These are phyloP conservation scores for Folsomia candida DNA, from an alignment of 2,888 invertebrate genomes.

Conservation along the genomic window DNA sequence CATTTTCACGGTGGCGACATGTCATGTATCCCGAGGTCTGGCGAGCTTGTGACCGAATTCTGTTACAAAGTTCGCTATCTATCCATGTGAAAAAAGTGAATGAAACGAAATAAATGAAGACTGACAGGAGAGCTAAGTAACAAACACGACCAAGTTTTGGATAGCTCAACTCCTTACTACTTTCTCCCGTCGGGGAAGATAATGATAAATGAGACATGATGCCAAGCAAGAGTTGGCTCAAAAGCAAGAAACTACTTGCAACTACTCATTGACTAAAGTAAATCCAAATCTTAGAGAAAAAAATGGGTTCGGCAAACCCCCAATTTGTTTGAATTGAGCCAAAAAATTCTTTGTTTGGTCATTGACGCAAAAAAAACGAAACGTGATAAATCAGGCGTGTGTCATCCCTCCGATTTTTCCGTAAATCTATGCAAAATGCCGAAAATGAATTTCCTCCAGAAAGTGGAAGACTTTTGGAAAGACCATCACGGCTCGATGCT, in stretches of 20 bases:
- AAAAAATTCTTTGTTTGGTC: too few species aligned
- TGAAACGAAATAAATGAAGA: too few species aligned
- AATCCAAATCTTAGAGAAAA: not conserved
- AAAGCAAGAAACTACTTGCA: not conserved
- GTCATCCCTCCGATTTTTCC: not conserved
- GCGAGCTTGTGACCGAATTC: not conserved
- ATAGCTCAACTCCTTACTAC: constrained; percentile 2
- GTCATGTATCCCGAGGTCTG: not conserved
- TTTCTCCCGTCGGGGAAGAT: not conserved
- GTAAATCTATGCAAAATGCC: not conserved
- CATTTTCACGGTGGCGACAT: not conserved
- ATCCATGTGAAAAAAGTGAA: too few species aligned
- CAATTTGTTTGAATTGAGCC: constrained; percentile 3
- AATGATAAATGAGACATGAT: constrained; percentile 1
- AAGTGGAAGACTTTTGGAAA: constrained; percentile 16
- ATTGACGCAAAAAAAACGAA: not conserved
- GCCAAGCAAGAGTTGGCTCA: not conserved
- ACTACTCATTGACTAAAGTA: not conserved
- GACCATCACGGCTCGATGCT: constrained; percentile 1
- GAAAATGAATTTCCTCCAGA: constrained; percentile 1
- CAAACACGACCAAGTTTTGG: not conserved
- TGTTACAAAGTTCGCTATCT: not conserved
- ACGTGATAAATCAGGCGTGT: not conserved
- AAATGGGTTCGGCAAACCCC: not conserved
- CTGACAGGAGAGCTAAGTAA: not conserved